Conservation (phyloP, 2,888 invertebrate species). For the Stenolophus ochropezus region DNA sequence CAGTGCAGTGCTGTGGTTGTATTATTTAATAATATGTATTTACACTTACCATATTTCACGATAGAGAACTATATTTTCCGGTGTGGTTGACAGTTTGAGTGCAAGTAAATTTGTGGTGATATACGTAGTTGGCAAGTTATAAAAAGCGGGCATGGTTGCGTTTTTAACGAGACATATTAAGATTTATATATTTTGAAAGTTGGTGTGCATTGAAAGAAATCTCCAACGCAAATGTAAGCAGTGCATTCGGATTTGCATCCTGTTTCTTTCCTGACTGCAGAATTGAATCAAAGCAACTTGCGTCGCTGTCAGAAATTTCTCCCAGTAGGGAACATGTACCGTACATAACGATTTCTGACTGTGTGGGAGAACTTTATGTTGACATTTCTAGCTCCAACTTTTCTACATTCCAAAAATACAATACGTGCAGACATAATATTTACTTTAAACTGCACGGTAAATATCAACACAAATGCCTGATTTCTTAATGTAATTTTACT, state of each 20-base stretch:
- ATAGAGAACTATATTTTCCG: background rate
- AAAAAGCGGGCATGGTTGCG: background rate
- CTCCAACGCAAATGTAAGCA: slow-evolving; percentile 11
- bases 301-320: slow-evolving; percentile 26
- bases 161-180: background rate
- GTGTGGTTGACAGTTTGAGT: background rate
- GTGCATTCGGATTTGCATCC: slow-evolving; percentile 21
- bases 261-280: slow-evolving; percentile 19
- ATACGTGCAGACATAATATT: slow-evolving; percentile 17
- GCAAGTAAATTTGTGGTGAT: background rate
- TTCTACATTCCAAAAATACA: slow-evolving; percentile 28
- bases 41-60: background rate
- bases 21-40: background rate
- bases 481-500: slow-evolving; percentile 1
- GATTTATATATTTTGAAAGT: slow-evolving; percentile 32
- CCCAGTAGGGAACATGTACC: background rate
- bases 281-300: slow-evolving; percentile 37
- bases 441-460: slow-evolving; percentile 28
- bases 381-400: slow-evolving; percentile 32
- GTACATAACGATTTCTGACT: slow-evolving; percentile 25
- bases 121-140: background rate
- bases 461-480: background rate
- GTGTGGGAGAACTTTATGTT: slow-evolving; percentile 31
- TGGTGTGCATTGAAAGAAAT: slow-evolving; percentile 7
- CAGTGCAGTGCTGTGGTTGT: background rate